Base-by-base conservation (phyloP, 2,113 vertebrate genomes). In the Melierax canorus region DNA sequence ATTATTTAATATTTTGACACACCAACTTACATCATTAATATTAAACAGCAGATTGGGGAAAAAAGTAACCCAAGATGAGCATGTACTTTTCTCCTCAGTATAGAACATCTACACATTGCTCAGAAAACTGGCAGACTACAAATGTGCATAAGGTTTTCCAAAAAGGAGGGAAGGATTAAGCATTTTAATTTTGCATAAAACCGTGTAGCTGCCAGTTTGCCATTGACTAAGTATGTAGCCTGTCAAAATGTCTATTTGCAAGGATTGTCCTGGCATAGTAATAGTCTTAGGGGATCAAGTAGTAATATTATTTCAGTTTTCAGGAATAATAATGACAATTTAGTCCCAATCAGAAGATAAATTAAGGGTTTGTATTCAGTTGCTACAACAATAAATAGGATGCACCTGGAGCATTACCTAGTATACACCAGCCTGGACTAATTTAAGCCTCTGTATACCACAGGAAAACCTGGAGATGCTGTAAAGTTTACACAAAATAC, bases 1-100 rank as follows among this genome's bases (percentile, higher is more conserved):
- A 72, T 75, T 88, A 92, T 73, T 97, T 96, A 84, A 87, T 95
- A 84, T 92, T 97, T 93, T 84, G 76, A 91, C 77, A 95, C 62
- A 55, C 66, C 24, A 74, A 90, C 81, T 95, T 91, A 27, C 50
- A 50, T 84, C 18, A 83, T 98, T 86, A 96, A 96, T 93, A 95
- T 95, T 97, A 92, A 97, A 95, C 27, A 73, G 73, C 36, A 68
- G 19, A 81, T 5, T 6, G 15, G 11, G 43, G n/a, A 3, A 32
- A 45, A 86, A 76, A 80, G 75, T 74, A 46, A 93, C 93, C 78
- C 36, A 26, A 83, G 89, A 45, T 0, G 7, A 86, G 34, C 38
- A 11, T 6, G 32, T 34, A 45, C 34, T 71, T 86, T 72, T 20
- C 72, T 81, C 43, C 51, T 88, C 63, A 10, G 41, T 39, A 43